Base-by-base conservation (phyloP, 2,113 vertebrate species). In the Prionailurus viverrinus region DNA sequence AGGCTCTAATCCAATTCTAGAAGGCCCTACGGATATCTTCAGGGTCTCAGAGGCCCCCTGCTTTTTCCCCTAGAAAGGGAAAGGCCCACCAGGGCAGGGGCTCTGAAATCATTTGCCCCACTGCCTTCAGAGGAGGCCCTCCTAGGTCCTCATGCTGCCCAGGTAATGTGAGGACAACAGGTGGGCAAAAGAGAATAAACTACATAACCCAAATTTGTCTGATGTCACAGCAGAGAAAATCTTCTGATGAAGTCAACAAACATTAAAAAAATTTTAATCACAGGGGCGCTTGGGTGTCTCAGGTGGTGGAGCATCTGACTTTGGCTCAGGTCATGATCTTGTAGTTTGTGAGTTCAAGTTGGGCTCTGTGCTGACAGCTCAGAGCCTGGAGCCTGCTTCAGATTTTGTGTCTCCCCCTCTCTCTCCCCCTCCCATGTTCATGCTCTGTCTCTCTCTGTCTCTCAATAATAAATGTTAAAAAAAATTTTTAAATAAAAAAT, bases 281-380 rank as follows among this genome's bases (percentile, higher is more conserved):
- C 1, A 68, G 21, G 58, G 58, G 19, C 21, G 0, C 58, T 3
- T 61, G 58, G 58, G 58, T 61, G 58, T 8, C 58, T 61, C 58
- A 61, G 21, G 0, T 0, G 58, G 58, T 61, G 21, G 58, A 61
- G 21, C 21, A 0, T 9, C 58, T 0, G 21, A 23, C 58, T 9
- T 61, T 6, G 21, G 21, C 58, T 61, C 58, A 61, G 58, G 58
- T 9, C 58, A 61, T 61, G 58, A 61, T 61, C 58, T 25, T 8
- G 58, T 6, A 0, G 58, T 23, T 61, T 61, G 58, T 61, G 58
- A 61, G 58, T 61, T 61, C 58, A 61, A 61, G 58, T 3, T 61
- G 58, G 58, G 58, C 58, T 61, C 58, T 61, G 58, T 61, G 58
- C 58, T 23, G 58, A 23, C 23, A 21, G 58, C 58, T 61, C 58